A percentile compares a stretch with the other conserved stretches of the same genome.
Conservation (phyloP, 2,113 vertebrate genomes). For the Pituophis catenifer region DNA sequence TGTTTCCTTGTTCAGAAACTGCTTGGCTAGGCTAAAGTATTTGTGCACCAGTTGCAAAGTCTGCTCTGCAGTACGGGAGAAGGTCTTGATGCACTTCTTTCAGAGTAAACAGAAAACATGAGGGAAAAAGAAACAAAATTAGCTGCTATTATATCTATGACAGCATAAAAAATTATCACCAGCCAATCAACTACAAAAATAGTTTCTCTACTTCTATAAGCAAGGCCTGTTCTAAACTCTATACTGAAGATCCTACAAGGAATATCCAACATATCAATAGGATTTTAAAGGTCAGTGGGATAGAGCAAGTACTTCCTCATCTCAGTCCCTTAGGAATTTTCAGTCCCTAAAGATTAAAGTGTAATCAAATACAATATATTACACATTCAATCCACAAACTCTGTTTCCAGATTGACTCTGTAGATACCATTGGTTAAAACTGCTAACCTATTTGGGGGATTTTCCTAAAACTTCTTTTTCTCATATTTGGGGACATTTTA, state of each 20-base stretch:
- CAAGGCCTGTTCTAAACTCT: neutral
- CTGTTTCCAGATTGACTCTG: neutral
- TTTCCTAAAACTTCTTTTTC: neutral
- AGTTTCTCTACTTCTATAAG: neutral
- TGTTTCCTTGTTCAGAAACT: constrained; percentile 54
- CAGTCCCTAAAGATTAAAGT: neutral
- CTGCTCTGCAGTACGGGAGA: constrained; percentile 60
- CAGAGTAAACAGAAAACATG: constrained; percentile 26
- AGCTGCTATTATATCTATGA: neutral
- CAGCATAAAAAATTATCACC: neutral
- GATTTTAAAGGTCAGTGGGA: neutral
- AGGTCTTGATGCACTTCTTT: constrained; percentile 59
- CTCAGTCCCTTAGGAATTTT: neutral
- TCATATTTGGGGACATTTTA: neutral
- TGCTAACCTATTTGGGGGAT: neutral
- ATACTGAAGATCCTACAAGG: neutral
- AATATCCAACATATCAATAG: neutral
- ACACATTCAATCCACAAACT: neutral
- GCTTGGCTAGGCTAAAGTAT: constrained; percentile 66
- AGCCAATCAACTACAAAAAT: neutral
- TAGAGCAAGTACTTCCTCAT: neutral
- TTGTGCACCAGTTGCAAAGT: constrained; percentile 70
- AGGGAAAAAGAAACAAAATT: neutral
- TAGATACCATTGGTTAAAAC: neutral
- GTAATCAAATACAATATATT: neutral